Evolutionary conservation across 2,113 vertebrate genomes (phyloP).

Genomic region (Festucalex cinctus): DNA sequence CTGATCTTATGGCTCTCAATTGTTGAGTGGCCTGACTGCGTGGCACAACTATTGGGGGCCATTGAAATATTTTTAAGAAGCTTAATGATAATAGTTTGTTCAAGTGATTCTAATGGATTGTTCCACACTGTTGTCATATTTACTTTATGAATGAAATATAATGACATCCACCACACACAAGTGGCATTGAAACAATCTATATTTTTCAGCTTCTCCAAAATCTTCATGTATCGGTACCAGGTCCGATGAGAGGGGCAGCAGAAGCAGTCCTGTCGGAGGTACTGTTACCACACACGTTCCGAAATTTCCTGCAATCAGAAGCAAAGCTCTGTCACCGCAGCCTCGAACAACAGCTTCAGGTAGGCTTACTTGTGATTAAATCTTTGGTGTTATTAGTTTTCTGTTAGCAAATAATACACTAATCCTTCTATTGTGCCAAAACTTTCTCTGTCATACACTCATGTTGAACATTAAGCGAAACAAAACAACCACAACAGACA

Average conservation of each 20-base stretch:
- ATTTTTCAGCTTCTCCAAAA: background rate
- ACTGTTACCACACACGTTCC: background rate
- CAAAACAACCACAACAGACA: too few relatives aligned
- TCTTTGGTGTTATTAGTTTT: background rate
- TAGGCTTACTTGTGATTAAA: constrained; percentile 8
- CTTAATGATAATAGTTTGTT: too few relatives aligned
- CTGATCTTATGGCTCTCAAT: too few relatives aligned
- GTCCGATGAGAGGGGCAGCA: constrained; percentile 37
- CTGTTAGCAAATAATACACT: background rate
- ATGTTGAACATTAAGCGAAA: too few relatives aligned
- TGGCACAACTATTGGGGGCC: too few relatives aligned
- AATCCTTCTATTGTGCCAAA: background rate
- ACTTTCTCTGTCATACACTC: background rate
- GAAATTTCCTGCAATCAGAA: constrained; percentile 28
- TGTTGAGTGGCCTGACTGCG: too few relatives aligned
- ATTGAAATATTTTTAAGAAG: too few relatives aligned
- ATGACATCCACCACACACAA: background rate
- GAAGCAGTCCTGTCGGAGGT: constrained; percentile 13
- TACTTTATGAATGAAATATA: too few relatives aligned
- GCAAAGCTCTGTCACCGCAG: constrained; percentile 49
- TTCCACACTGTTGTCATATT: too few relatives aligned
- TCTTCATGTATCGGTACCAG: background rate
- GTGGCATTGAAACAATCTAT: background rate
- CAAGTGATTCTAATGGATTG: too few relatives aligned
- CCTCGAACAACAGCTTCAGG: constrained; percentile 39